Base-by-base conservation (phyloP, 2,113 vertebrate genomes). In the Gadus macrocephalus region DNA sequence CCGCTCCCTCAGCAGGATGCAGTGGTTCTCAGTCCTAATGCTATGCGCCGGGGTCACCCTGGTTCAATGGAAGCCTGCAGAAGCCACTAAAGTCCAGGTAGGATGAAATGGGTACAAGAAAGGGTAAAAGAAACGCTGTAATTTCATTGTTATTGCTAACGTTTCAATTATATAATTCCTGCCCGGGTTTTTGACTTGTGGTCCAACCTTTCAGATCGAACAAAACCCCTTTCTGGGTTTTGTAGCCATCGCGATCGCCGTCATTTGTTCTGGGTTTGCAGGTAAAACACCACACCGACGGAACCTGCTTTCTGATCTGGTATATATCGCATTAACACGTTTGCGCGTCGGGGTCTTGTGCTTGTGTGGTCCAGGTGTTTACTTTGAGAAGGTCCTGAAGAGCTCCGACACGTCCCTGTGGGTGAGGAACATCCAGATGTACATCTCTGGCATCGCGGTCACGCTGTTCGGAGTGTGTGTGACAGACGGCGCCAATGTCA, bases 391-490 rank as follows among this genome's bases (percentile, higher is more conserved):
- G 83, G 96, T 99, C 38, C 78, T 99, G 76, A 99, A 99, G 89
- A 98, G 96, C 85, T 98, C 97, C 0, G 94, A 98, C 72, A 98
- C 97, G 28, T 99, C 97, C 67, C 91, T 99, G 78, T 99, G 97
- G 97, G 95, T 99, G 88, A 93, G 97, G 84, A 99, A 99, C 77
- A 98, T 99, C 84, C 97, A 99, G 86, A 95, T 99, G 95, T 99
- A 99, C 83, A 85, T 99, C 15, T 97, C 96, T 0, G 97, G 97
- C 63, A 99, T 98, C 49, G 71, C 84, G 68, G 90, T 98, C 86
- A 98, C 96, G 8, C 87, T 96, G 67, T 67, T 88, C 19, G 95
- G 90, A 0, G 94, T 98, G 72, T 94, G 83, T 77, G 5, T 93
- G 79, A 94, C 85, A 1, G 96, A 99, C 0, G 95, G 96, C 60